Conservation (phyloP, 2,888 invertebrate species). For the Mythimna ferrago region DNA sequence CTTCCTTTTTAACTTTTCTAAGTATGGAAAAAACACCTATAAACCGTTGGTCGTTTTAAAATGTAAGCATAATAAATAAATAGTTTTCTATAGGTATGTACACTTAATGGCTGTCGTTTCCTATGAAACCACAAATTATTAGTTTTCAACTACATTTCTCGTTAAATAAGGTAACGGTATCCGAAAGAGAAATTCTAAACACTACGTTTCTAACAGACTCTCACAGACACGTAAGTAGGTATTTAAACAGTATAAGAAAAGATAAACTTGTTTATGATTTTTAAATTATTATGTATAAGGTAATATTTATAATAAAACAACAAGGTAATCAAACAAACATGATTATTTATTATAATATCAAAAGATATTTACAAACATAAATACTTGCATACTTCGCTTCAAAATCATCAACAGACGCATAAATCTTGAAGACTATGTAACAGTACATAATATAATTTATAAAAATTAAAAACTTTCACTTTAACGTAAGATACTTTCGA, state of each 20-base stretch:
- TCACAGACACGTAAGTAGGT: not conserved
- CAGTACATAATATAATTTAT: conserved; percentile 16
- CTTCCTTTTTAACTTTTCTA: too few relatives aligned
- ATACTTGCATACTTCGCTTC: not conserved
- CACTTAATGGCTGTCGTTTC: conserved; percentile 36
- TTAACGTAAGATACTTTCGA: conserved; percentile 55
- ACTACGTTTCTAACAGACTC: conserved; percentile 50
- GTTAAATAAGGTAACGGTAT: conserved; percentile 33
- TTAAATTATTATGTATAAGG: not conserved
- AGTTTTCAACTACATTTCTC: conserved; percentile 42
- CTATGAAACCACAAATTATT: conserved; percentile 55
- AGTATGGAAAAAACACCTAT: too few relatives aligned
- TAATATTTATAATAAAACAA: not conserved
- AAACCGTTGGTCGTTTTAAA: not conserved
- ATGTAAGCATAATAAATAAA: not conserved
- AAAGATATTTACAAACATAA: not conserved
- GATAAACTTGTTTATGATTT: conserved; percentile 2
- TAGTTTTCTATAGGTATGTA: conserved; percentile 14
- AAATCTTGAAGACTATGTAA: conserved; percentile 9
- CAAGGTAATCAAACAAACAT: not conserved
- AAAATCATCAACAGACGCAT: not conserved
- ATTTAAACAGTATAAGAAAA: conserved; percentile 12
- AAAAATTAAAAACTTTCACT: conserved; percentile 58
- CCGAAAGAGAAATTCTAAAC: conserved; percentile 59
- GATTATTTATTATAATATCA: not conserved